Evolutionary conservation across 2,888 invertebrate genomes (phyloP).

Genomic region (Apamea crenata): DNA sequence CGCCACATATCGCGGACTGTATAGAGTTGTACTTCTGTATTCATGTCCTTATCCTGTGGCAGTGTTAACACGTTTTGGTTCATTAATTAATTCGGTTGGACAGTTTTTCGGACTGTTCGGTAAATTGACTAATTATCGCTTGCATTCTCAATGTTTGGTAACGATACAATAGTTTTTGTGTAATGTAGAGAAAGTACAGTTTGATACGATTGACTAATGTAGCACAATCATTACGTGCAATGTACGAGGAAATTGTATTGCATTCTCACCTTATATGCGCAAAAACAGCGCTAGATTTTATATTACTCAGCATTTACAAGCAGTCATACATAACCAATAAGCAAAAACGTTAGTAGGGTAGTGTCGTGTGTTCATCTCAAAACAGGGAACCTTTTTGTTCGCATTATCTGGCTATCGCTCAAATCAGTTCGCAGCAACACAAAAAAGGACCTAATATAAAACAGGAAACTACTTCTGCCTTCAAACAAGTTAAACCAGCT

Average conservation of each 20-base stretch:
- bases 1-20: neutral
- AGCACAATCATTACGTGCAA: slow-evolving; percentile 34
- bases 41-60: neutral
- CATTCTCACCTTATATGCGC: slow-evolving; percentile 27
- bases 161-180: slow-evolving; percentile 46
- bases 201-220: slow-evolving; percentile 41
- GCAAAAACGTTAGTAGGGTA: neutral
- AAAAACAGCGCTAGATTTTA: slow-evolving; percentile 33
- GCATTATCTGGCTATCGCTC: neutral
- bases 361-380: neutral
- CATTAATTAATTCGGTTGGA: slow-evolving; percentile 66
- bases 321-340: neutral
- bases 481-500: no score
- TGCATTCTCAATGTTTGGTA: slow-evolving; percentile 49
- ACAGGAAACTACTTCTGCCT: neutral
- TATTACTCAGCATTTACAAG: slow-evolving; percentile 14
- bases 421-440: neutral
- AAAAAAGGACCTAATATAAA: neutral
- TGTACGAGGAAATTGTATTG: slow-evolving; percentile 28
- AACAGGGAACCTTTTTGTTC: neutral
- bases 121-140: slow-evolving; percentile 63
- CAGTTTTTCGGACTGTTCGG: slow-evolving; percentile 61
- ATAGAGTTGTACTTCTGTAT: slow-evolving; percentile 9
- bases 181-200: slow-evolving; percentile 49
- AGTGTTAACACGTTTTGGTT: slow-evolving; percentile 64